Evolutionary conservation across 2,797 vertebrate species (phyloP), one percentile per base, ranked within the genome.

Genomic region (Notoglanidium macrostoma): DNA sequence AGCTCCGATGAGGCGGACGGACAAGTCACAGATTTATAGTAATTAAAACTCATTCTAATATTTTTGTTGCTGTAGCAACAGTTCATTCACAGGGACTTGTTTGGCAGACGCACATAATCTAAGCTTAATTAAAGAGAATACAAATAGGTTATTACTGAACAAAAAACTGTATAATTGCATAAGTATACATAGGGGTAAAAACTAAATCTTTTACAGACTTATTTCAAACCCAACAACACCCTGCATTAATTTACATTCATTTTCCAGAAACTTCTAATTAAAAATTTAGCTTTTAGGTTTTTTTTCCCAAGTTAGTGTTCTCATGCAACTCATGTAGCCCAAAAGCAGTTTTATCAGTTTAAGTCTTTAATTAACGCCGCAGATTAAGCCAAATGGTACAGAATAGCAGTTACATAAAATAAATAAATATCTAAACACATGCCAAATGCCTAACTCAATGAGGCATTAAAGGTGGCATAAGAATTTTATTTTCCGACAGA

Each of bases 1-100:
- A 17, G 14, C n/a, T 17, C 14, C 10, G 51, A 55, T 2, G 29
- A 78, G 14, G 7, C 49, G 26, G 23, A 54, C 0, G 77, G 77
- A 77, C n/a, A 32, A 32, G 74, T 54, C 49, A 10, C 49, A 54
- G 49, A 26, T 79, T 59, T 59, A 21, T 14, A 79, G 3, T 79
- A 7, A 59, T 59, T 79, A 59, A 79, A 59, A 40, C 15, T 46
- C 23, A 0, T 29, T 17, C 12, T 29, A 77, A 29, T 76, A n/a
- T 74, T 78, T 57, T 21, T 21, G 76, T 78, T 78, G 76, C 76
- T 12, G 9, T 78, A 78, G 76, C 76, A 35, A 57, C 76, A 35
- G 76, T 17, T 77, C 49, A 54, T 55, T 54, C 51, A 77, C 49
- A 59, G 29, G 2, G 17, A 51, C 46, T 17, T 76, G 26, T 54